Evolutionary conservation across 2,888 invertebrate genomes (phyloP), one percentile per base, ranked within the genome.

Genomic region (Andrena marginata): DNA sequence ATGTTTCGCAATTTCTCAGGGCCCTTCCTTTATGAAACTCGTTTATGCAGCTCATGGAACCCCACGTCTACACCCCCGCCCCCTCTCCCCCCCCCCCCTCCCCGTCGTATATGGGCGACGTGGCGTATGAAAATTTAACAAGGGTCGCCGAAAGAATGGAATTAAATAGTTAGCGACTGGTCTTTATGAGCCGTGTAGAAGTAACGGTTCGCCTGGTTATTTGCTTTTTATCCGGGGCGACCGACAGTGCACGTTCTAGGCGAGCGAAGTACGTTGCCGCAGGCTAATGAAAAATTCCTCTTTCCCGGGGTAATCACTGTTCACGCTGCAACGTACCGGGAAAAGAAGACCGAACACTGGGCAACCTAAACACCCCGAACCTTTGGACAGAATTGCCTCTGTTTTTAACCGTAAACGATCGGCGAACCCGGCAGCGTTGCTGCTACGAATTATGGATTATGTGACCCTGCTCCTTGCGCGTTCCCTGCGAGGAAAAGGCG

Each of bases 1-100:
- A 86, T 86, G 81, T 79, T 63, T 59, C 67, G 77, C 76, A 81
- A 86, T 86, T 84, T 86, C 56, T 67, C 72, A 62, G 68, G 33
- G 29, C 54, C 42, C 59, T 54, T 42, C 72, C 60, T 73, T 77
- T 77, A 73, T 83, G 83, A 73, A 77, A 72, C 77, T 77, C 71
- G 72, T 83, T 82, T 82, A 71, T 70, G 71, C 56, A 54, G 63
- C 51, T 48, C n/a, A 13, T 13, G 51, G 33, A 23, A 48, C 29
- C 7, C 7, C n/a, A n/a, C 54, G 64, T 42, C 42, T 42, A 42
- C 16, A 16, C 42, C 16, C 42, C 42, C 4, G 1, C 42, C 13
- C 13, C 10, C 35, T 2, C n/a, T n/a, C n/a, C n/a, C n/a, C n/a
- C n/a, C 42, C 16, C 42, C 42, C 4, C 0, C 42, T 4, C 13